Evolutionary conservation across 2,888 invertebrate genomes (phyloP), one percentile per base, ranked within the genome.

Genomic region (Rhagophthalmus giganteus): DNA sequence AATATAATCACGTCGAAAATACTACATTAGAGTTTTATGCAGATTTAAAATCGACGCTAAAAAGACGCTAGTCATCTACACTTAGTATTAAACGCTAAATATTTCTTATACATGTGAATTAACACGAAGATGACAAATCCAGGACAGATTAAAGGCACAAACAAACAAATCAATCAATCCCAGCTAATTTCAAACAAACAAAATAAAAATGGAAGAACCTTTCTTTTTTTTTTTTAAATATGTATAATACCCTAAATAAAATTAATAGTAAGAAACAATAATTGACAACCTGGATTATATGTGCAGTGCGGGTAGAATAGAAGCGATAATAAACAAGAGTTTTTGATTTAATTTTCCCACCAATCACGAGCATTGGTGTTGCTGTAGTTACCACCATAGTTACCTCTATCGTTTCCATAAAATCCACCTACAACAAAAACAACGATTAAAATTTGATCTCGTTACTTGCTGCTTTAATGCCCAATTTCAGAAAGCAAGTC

Each of bases 381-480:
- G 37, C 56, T 61, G 65, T 74, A 72, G 53, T 71, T 73, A 32
- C 74, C 74, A 34, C 74, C 74, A 52, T 71, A 74, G 46, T 70
- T 66, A 46, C 73, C 72, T 63, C 74, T 66, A 55, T 74, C 74
- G 49, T 57, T 66, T 14, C 65, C 65, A 50, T 66, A 68, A 55
- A 59, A 67, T 46, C 70, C 69, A 61, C 71, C 72, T 72, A 51
- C 34, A 66, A 65, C 42, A 45, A 57, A 34, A 42, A 32, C 24
- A n/a, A 10, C 7, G 12, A 14, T 20, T 20, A 5, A 3, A 20
- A 20, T 20, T 20, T 20, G 3, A 20, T 20, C 3, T 20, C 7
- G 20, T 20, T 20, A 20, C 1, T 8, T 25, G 8, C 7, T 25
- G 25, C 7, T 1, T 25, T 1, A 25, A 1, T 25, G 7, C n/a